phyloP scores from a whole-genome alignment of 2,888 invertebrate genomes.

The Tineola bisselliella region DNA sequence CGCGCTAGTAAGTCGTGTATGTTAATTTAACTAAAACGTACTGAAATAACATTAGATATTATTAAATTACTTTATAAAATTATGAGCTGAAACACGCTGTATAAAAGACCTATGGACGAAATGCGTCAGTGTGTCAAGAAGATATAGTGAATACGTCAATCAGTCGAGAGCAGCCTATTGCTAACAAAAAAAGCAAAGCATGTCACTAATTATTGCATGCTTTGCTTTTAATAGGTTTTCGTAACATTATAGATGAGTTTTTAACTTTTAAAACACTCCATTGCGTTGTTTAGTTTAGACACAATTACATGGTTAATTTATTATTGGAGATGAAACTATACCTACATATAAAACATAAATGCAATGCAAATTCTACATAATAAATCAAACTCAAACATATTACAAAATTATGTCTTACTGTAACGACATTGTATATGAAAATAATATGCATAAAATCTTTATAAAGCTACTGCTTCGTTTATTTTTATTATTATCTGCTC shows the following conservation, averaged over 20 bases:
- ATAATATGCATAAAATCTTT: too few species aligned
- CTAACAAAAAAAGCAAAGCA: conserved; percentile 43
- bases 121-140: conserved; percentile 56
- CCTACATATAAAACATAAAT: too few species aligned
- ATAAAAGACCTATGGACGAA: conserved; percentile 33
- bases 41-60: too few species aligned
- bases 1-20: too few species aligned
- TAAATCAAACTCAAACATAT: too few species aligned
- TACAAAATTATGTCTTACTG: too few species aligned
- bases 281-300: not conserved
- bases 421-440: too few species aligned
- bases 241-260: conserved; percentile 17
- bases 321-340: too few species aligned
- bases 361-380: too few species aligned
- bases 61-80: not conserved
- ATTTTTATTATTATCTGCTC: too few species aligned
- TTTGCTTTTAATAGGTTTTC: conserved; percentile 59
- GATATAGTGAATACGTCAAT: conserved; percentile 61
- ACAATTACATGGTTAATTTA: not conserved
- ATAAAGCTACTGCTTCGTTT: too few species aligned
- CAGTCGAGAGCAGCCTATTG: conserved; percentile 35
- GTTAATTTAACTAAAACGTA: too few species aligned
- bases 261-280: not conserved
- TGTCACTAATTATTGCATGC: conserved; percentile 53
- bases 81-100: conserved; percentile 34